phyloP scores from a whole-genome alignment of 2,113 vertebrate genomes.

The Riparia riparia region DNA sequence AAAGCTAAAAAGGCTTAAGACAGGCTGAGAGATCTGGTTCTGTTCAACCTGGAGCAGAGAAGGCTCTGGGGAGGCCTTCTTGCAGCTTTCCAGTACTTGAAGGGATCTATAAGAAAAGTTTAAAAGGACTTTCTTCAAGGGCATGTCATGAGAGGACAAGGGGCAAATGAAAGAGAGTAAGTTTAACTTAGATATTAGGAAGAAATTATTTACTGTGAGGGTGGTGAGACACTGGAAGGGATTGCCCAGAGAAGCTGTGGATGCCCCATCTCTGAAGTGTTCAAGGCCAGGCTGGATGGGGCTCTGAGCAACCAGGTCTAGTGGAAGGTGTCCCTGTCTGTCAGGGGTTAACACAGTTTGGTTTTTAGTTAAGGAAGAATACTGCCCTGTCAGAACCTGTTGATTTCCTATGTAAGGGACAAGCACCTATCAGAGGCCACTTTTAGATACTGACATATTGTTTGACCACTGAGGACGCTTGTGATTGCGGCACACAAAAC shows the following conservation, averaged over 20 bases:
- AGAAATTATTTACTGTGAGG: neutral
- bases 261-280: neutral
- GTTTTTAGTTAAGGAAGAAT: too few species aligned
- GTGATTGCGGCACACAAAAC: too few species aligned
- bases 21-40: neutral
- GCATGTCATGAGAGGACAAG: accelerated
- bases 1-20: neutral
- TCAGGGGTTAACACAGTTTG: too few species aligned
- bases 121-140: neutral
- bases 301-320: neutral
- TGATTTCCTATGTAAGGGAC: too few species aligned
- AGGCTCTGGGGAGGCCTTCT: neutral
- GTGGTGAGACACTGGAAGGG: neutral
- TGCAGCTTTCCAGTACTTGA: neutral
- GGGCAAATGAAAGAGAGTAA: neutral
- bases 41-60: neutral
- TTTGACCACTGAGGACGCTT: too few species aligned
- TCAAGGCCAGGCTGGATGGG: neutral
- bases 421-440: too few species aligned
- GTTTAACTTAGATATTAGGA: neutral
- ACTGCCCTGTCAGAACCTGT: too few species aligned
- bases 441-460: too few species aligned
- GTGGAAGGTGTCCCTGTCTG: neutral
- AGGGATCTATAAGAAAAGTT: neutral
- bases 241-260: neutral